Percentiles rank a stretch among this genome's conserved stretches.
Evolutionary conservation across 2,797 vertebrate species (phyloP).

Genomic region (Sebastes diaconus): DNA sequence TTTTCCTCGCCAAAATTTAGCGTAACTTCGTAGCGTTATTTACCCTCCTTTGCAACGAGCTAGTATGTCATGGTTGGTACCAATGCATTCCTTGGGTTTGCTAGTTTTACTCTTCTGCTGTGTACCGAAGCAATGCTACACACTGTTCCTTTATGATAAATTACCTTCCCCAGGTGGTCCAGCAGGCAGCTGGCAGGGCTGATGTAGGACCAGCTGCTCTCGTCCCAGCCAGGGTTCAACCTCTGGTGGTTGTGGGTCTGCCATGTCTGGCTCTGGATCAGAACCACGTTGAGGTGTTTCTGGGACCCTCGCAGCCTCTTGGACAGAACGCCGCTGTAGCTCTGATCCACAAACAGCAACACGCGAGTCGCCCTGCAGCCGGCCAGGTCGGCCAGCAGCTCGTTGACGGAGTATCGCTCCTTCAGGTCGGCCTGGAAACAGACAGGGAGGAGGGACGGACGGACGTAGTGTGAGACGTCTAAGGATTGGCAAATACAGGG

Average conservation of each 20-base stretch:
- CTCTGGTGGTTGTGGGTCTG: conserved; percentile 50
- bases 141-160: not conserved
- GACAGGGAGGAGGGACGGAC: not conserved
- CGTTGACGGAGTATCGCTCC: conserved; percentile 72
- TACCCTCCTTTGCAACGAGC: no score
- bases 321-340: conserved; percentile 80
- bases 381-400: conserved; percentile 77
- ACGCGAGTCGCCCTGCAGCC: conserved; percentile 83
- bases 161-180: conserved; percentile 73
- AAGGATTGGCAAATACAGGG: not conserved
- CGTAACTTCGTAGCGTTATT: no score
- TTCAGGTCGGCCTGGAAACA: conserved; percentile 71
- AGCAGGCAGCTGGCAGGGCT: conserved; percentile 60
- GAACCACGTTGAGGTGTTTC: conserved; percentile 83
- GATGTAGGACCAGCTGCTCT: conserved; percentile 72
- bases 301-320: conserved; percentile 82
- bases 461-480: not conserved
- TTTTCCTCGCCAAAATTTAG: no score
- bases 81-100: no score
- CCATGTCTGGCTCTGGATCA: conserved; percentile 69
- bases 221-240: conserved; percentile 39
- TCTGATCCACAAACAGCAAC: conserved; percentile 87
- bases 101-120: no score
- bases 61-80: no score
- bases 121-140: no score